Conservation (phyloP, 2,113 vertebrate species). For the Mus spicilegus region DNA sequence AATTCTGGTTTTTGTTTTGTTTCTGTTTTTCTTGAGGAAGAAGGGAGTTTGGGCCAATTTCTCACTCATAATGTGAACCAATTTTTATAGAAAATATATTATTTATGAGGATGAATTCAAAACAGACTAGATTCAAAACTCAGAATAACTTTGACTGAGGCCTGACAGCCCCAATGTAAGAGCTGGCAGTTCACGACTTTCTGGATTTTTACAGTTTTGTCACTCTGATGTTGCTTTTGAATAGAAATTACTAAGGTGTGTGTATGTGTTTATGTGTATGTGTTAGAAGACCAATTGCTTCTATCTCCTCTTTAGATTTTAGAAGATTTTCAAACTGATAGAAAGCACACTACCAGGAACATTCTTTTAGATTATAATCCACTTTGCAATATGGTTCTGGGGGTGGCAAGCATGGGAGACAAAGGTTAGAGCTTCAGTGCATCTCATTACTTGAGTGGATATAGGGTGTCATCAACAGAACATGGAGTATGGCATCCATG, state of each 20-base stretch:
- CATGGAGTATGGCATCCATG: not conserved
- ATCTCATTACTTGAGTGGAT: no score
- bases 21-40: no score
- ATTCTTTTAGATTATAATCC: not conserved
- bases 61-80: not conserved
- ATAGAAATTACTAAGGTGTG: not conserved
- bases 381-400: not conserved
- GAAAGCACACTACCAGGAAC: accelerated
- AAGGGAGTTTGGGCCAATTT: not conserved
- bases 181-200: not conserved
- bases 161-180: not conserved
- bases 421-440: not conserved
- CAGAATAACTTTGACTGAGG: not conserved
- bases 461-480: not conserved
- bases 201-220: not conserved
- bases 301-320: no score
- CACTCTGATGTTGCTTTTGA: not conserved
- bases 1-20: no score
- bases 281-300: not conserved
- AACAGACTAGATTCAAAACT: not conserved
- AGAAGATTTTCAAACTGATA: not conserved
- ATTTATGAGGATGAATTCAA: not conserved
- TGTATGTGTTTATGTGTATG: not conserved
- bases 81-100: not conserved
- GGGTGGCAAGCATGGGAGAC: not conserved